A percentile compares a stretch with the other conserved stretches of the same genome.
Evolutionary conservation across 2,797 vertebrate species (phyloP).

Genomic region (Poeciliopsis paucimaculata): DNA sequence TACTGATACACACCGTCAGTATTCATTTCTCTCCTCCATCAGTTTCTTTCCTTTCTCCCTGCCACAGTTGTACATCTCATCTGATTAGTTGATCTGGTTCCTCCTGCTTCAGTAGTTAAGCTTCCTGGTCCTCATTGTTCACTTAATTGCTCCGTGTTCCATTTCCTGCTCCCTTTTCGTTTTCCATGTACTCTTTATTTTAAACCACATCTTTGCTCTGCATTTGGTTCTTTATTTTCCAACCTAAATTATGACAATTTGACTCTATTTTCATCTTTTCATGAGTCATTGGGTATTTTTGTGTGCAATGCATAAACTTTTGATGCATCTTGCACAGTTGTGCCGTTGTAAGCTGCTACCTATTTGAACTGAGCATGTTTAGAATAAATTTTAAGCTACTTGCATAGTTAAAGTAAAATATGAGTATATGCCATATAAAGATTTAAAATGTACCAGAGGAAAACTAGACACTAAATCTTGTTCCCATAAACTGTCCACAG

Average conservation of each 20-base stretch:
- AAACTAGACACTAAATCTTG: too few relatives aligned
- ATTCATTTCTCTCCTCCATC: too few relatives aligned
- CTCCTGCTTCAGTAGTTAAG: not conserved
- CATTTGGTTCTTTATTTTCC: not conserved
- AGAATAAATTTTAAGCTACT: not conserved
- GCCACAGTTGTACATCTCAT: not conserved
- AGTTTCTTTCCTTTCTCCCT: too few relatives aligned
- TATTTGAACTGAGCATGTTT: not conserved
- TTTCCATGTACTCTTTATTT: not conserved
- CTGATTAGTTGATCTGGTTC: not conserved
- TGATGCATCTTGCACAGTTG: not conserved
- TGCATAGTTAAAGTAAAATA: not conserved
- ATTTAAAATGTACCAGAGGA: not conserved
- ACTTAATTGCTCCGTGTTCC: not conserved
- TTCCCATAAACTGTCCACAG: not conserved
- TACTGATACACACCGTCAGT: too few relatives aligned
- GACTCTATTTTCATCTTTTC: not conserved
- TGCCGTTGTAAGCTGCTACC: not conserved
- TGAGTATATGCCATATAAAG: not conserved
- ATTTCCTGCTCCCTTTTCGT: not conserved
- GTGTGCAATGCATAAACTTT: not conserved
- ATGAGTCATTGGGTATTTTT: not conserved
- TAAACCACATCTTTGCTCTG: not conserved
- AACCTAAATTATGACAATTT: not conserved
- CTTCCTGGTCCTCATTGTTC: not conserved